Percentiles rank a stretch among this genome's conserved stretches.
Evolutionary conservation across 2,888 invertebrate species (phyloP).

Genomic region (Silvanus unidentatus): DNA sequence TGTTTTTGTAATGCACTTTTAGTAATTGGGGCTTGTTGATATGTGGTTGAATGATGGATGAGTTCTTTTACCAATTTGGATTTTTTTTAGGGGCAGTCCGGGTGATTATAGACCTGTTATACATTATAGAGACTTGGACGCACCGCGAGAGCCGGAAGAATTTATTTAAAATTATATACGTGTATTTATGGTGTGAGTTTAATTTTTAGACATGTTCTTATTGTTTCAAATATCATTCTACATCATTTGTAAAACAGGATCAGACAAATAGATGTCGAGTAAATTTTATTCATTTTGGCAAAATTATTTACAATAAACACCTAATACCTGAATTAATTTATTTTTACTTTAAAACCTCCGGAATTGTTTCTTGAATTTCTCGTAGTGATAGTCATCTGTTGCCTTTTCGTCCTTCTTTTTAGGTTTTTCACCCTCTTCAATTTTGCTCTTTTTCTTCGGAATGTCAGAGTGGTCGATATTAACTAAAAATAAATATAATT

Average conservation of each 20-base stretch:
- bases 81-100: constrained; percentile 50
- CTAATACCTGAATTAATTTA: too few relatives aligned
- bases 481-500: constrained; percentile 51
- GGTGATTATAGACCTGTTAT: constrained; percentile 83
- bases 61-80: neutral
- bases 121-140: constrained; percentile 90
- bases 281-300: too few relatives aligned
- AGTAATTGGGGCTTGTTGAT: neutral
- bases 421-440: constrained; percentile 51
- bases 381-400: constrained; percentile 95
- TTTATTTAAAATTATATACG: constrained; percentile 55
- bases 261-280: too few relatives aligned
- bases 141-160: constrained; percentile 85
- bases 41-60: neutral
- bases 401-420: constrained; percentile 84
- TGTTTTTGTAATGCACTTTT: constrained; percentile 6
- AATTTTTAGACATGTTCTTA: too few relatives aligned
- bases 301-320: too few relatives aligned
- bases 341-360: constrained; percentile 62
- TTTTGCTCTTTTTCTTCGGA: constrained; percentile 55
- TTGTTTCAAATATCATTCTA: too few relatives aligned
- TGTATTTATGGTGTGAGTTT: constrained; percentile 1
- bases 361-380: constrained; percentile 94
- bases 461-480: constrained; percentile 72
- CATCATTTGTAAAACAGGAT: too few relatives aligned